Evolutionary conservation across 2,888 invertebrate species (phyloP), one percentile per base, ranked within the genome.

Genomic region (Spisula solida): DNA sequence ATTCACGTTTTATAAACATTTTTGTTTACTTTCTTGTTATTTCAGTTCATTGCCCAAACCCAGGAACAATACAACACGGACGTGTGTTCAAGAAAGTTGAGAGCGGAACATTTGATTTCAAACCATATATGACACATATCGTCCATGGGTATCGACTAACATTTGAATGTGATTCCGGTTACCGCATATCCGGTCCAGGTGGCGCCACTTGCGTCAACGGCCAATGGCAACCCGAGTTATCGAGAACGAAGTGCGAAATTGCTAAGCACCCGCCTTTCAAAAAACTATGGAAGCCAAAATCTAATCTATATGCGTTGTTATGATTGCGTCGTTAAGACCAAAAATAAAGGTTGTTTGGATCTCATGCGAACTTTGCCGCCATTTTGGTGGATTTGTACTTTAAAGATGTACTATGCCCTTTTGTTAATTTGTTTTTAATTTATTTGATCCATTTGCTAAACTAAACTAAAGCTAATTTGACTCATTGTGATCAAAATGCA

Each of bases 141-240:
- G 92, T 93, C n/a, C 96, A 96, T 85, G 96, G 96, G 48, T 94
- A 95, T 80, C 92, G 95, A 31, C 96, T 97, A 87, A 98, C 98
- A 98, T 99, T 99, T 96, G 99, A 99, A 95, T 99, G 99, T 96
- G 98, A 99, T 94, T 98, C 98, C 95, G 99, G 99, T 0, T 99
- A 98, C 95, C 98, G 98, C 0, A 96, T 99, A 47, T 98, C 98
- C 41, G 99, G 99, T 0, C 98, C 98, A 93, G 98, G 98, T 0
- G 98, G 98, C 93, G 99, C 99, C 0, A 99, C 99, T 0, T 99
- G 99, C 94, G 98, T 99, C 47, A 98, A 99, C 12, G 99, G 99
- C 0, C 98, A 98, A 90, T 99, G 99, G 99, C 98, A 98, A 92
- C 99, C 99, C 0, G 85, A 90, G 6, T 82, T 94, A 5, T 98